Conservation (phyloP, 2,113 vertebrate genomes). For the Rhabdornis inornatus region DNA sequence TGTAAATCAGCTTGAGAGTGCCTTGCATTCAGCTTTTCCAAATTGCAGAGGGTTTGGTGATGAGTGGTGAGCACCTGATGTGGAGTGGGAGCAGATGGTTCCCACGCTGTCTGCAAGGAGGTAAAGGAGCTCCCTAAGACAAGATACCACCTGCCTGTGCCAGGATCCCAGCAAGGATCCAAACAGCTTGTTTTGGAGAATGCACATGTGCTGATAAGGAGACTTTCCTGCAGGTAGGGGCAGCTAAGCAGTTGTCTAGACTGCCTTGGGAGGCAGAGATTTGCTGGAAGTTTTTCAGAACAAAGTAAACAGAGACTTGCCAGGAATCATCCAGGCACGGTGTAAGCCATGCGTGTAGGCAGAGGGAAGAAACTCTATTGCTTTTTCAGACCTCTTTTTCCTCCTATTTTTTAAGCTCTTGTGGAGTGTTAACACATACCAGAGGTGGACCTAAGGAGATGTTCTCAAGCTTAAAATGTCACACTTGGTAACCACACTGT, state of each 20-base stretch:
- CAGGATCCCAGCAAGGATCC: background rate
- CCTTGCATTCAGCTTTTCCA: background rate
- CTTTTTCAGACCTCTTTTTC: background rate
- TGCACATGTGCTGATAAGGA: background rate
- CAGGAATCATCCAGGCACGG: background rate
- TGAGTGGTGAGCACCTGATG: background rate
- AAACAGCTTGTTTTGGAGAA: background rate
- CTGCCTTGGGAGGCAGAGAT: background rate
- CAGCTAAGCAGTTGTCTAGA: background rate
- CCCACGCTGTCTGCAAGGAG: background rate
- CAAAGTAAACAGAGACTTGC: background rate
- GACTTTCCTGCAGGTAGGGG: background rate
- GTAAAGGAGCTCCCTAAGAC: background rate
- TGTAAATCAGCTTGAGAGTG: background rate
- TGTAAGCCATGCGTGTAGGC: background rate
- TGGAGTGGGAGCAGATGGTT: background rate
- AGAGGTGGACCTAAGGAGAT: background rate
- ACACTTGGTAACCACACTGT: background rate
- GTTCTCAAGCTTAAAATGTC: background rate
- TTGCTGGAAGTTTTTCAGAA: constrained; percentile 1
- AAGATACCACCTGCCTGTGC: background rate
- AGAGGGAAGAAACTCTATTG: background rate
- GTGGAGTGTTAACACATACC: background rate
- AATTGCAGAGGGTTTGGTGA: background rate
- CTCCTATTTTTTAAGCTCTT: background rate